Evolutionary conservation across 2,888 invertebrate genomes (phyloP).

Genomic region (Branchinecta sandiegonensis): DNA sequence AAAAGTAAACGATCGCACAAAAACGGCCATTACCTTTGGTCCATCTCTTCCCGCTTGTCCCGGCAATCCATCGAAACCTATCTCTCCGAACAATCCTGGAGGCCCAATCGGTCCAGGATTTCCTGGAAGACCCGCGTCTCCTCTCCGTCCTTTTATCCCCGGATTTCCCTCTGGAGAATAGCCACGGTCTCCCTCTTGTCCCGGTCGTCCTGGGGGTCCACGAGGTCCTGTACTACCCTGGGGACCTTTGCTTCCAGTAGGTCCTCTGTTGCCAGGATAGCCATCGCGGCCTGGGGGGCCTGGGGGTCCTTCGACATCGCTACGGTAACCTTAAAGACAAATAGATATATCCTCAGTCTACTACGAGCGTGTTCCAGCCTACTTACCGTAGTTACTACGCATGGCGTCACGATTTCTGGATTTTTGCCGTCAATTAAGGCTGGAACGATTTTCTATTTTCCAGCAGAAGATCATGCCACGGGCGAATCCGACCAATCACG

Average conservation of each 20-base stretch:
- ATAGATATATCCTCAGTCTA: too few species aligned
- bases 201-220: background rate
- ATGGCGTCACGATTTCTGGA: too few species aligned
- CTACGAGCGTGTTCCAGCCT: too few species aligned
- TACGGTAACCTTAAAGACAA: too few species aligned
- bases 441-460: too few species aligned
- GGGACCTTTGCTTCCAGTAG: background rate
- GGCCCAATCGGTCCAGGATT: background rate
- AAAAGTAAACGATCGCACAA: too few species aligned
- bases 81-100: background rate
- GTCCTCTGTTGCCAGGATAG: background rate
- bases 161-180: background rate
- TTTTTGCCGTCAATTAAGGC: too few species aligned
- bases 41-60: background rate
- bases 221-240: background rate
- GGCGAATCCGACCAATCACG: too few species aligned
- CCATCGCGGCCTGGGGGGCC: slow-evolving; percentile 1
- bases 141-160: background rate
- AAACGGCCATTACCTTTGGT: too few species aligned
- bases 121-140: background rate
- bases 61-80: background rate
- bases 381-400: too few species aligned
- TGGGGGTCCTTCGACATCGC: background rate
- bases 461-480: too few species aligned
- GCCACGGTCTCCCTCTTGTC: background rate